These are phyloP conservation scores for Chironex yamaguchii DNA, from an alignment of 30 jellyfish, hydroid and myxozoan species.

Conservation along the genomic window DNA sequence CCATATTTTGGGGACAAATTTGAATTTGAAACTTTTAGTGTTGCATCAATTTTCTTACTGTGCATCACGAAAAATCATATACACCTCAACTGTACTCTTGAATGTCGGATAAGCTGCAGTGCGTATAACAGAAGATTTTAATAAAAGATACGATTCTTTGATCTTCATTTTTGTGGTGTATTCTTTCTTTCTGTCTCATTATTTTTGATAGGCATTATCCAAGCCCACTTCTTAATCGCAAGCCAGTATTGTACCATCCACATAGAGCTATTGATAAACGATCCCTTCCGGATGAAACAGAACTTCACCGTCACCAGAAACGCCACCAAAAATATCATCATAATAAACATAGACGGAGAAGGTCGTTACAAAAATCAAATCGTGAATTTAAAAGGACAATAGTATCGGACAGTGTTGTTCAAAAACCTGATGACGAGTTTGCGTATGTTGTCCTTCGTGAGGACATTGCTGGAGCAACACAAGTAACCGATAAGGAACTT, in stretches of 20 bases:
- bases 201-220: background rate
- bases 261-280: background rate
- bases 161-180: too few relatives aligned
- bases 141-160: too few relatives aligned
- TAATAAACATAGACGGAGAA: background rate
- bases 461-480: background rate
- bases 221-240: background rate
- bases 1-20: too few relatives aligned
- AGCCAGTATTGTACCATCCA: background rate
- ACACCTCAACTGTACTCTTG: too few relatives aligned
- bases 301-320: background rate
- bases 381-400: background rate
- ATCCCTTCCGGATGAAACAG: background rate
- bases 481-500: conserved; percentile 16
- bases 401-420: background rate
- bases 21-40: too few relatives aligned
- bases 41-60: too few relatives aligned
- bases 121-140: too few relatives aligned
- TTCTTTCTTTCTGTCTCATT: too few relatives aligned
- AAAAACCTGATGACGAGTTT: background rate
- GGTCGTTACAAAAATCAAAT: background rate
- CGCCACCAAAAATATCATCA: background rate
- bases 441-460: background rate
- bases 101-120: too few relatives aligned
- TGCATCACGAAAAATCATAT: too few relatives aligned